phyloP scores from a whole-genome alignment of 30 jellyfish, hydroid and myxozoan species.

The Hydractinia echinata region DNA sequence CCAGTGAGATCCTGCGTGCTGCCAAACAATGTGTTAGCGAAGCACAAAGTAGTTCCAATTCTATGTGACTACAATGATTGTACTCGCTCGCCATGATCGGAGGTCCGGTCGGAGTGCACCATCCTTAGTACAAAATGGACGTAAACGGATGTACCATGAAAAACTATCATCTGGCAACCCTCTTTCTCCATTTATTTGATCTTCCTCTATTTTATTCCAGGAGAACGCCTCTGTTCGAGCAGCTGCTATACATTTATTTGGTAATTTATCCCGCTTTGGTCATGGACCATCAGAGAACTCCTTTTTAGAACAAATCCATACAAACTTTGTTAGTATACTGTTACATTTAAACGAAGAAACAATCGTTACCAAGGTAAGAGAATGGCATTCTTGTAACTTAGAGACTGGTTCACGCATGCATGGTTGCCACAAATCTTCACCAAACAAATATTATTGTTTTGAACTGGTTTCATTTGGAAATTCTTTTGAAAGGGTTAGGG shows the following conservation, averaged over 20 bases:
- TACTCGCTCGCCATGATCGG: too few species aligned
- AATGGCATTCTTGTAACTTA: not conserved
- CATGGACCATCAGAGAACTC: conserved; percentile 91
- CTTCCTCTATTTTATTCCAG: conserved; percentile 17
- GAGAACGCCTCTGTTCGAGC: conserved; percentile 93
- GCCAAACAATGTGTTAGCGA: too few species aligned
- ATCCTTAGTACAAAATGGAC: too few species aligned
- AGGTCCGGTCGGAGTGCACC: too few species aligned
- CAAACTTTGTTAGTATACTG: conserved; percentile 84
- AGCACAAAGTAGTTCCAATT: too few species aligned
- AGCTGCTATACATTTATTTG: conserved; percentile 87
- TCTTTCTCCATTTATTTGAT: not conserved
- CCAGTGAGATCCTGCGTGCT: too few species aligned
- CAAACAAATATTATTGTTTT: too few species aligned
- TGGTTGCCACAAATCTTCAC: too few species aligned
- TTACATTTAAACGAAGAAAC: conserved; percentile 86
- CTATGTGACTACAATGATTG: too few species aligned
- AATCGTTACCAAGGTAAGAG: conserved; percentile 72
- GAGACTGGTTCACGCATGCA: too few species aligned
- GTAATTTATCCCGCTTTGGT: conserved; percentile 95
- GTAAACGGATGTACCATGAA: not conserved
- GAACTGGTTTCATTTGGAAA: too few species aligned
- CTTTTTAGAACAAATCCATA: conserved; percentile 91
- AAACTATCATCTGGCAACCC: not conserved
- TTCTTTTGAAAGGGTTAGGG: too few species aligned